Base-by-base conservation (phyloP, 2,113 vertebrate genomes). In the Pheucticus melanocephalus region DNA sequence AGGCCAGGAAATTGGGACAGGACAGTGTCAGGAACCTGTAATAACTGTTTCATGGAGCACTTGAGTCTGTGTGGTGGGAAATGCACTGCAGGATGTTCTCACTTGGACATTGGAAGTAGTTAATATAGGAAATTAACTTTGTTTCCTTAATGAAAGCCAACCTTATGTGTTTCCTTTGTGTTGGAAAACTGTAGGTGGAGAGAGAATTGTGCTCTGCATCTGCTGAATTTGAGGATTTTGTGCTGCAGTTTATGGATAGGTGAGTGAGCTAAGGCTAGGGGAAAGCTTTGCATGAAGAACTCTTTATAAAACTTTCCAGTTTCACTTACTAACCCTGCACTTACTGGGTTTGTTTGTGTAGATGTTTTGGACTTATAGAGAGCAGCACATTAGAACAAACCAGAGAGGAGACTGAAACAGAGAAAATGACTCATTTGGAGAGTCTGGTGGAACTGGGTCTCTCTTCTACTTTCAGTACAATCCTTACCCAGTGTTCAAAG, bases 171-270 rank as follows among this genome's bases (percentile, higher is more conserved):
- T 70, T 85, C 44, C 61, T 92, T 47, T 69, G 9, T 20, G 2
- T 85, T n/a, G 90, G 64, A 69, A 82, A 93, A 44, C 80, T 92
- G 30, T 54, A 99, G 99, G 98, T 99, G 90, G 99, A 99, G 95
- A 98, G 99, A 97, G 99, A 99, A 95, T 92, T 99, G 98, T 99
- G 99, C 96, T 99, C 99, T 50, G 99, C 99, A 66, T 99, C 99
- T 66, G 99, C 99, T 75, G 99, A 99, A 97, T 99, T 99, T 98
- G 99, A 99, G 96, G 99, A 99, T 97, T 99, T 99, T 88, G 99
- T 99, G 80, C 98, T 99, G 65, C 99, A 99, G 93, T 99, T 99
- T 93, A 99, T 99, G 99, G 99, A 99, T 97, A 99, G 99, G 99
- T 99, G 45, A 97, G 96, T 86, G 72, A 56, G 9, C 60, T 47